Conservation (phyloP, 2,113 vertebrate species). For the Sapajus apella region DNA sequence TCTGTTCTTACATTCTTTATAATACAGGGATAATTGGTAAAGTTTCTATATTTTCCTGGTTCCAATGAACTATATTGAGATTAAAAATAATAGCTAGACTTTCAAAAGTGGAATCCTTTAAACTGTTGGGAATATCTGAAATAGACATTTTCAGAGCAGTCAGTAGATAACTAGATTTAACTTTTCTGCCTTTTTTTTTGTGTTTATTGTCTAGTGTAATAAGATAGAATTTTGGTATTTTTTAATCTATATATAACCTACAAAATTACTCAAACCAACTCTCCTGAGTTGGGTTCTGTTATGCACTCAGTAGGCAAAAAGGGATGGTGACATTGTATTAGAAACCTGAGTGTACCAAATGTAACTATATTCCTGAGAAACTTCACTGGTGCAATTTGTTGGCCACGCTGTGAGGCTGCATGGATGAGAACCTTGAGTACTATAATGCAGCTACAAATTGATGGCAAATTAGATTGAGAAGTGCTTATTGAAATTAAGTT, state of each 20-base stretch:
- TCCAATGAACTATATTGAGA: neutral
- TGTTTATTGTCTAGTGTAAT: neutral
- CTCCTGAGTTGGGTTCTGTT: neutral
- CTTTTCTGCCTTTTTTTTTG: neutral
- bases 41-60: neutral
- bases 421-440: neutral
- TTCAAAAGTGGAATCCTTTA: neutral
- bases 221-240: neutral
- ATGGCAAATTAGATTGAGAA: neutral
- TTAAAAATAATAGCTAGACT: neutral
- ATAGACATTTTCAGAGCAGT: neutral
- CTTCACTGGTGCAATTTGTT: neutral
- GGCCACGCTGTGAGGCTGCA: neutral
- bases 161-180: neutral
- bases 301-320: neutral
- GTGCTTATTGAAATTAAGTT: neutral
- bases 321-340: neutral
- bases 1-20: neutral
- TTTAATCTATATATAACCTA: neutral
- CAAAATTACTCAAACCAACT: neutral
- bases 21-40: neutral
- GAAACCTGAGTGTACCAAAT: neutral
- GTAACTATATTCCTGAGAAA: neutral
- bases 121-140: neutral
- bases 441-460: neutral